phyloP scores from a whole-genome alignment of 2,113 vertebrate species.

The Theristicus caerulescens region DNA sequence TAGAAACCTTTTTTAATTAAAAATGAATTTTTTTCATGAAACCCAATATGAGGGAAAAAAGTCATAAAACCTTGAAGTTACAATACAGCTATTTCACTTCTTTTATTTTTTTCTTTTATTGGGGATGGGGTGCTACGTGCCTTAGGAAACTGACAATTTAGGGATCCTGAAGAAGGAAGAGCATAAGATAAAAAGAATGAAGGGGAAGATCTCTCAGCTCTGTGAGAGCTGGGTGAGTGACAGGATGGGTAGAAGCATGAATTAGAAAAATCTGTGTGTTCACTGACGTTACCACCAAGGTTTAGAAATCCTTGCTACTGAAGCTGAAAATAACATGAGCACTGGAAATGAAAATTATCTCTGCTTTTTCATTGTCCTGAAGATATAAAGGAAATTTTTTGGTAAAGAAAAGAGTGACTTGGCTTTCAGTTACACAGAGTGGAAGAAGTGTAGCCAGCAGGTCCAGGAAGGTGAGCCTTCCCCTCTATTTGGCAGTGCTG shows the following conservation, averaged over 20 bases:
- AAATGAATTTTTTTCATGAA: background rate
- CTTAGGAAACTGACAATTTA: background rate
- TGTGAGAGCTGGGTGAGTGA: background rate
- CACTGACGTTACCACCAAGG: background rate
- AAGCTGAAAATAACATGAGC: background rate
- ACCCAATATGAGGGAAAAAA: background rate
- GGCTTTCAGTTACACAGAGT: background rate
- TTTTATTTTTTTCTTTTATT: background rate
- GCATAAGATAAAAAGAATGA: background rate
- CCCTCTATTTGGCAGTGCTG: background rate
- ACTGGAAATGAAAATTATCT: background rate
- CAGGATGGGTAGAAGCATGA: background rate
- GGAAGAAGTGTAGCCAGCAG: background rate
- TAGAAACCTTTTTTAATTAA: background rate
- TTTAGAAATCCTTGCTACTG: background rate
- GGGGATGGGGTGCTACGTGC: accelerated
- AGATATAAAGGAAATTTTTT: background rate
- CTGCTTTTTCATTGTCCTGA: background rate
- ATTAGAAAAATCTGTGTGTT: background rate
- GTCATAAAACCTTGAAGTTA: background rate
- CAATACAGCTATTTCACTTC: background rate
- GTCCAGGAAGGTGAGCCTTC: background rate
- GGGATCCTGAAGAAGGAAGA: background rate
- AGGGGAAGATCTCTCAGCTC: background rate
- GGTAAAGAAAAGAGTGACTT: background rate